Evolutionary conservation across 2,797 vertebrate species (phyloP).

Genomic region (Numenius phaeopus): DNA sequence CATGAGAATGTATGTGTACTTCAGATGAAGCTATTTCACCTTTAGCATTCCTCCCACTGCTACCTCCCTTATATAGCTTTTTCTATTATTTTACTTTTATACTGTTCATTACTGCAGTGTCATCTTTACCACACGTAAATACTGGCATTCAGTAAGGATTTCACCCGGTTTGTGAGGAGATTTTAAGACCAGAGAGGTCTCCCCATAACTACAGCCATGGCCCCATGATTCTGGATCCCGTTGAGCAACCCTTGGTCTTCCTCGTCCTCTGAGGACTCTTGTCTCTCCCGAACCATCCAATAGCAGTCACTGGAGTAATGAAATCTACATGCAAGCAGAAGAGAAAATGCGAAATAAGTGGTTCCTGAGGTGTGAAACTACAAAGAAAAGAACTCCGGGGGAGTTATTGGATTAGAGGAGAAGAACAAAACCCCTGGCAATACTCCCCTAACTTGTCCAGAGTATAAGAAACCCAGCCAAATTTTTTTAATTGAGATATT

Average conservation of each 20-base stretch:
- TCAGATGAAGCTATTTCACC: conserved; percentile 23
- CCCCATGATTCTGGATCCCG: not conserved
- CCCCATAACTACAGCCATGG: not conserved
- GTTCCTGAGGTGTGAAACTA: not conserved
- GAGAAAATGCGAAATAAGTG: not conserved
- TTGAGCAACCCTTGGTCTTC: not conserved
- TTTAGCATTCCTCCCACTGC: not conserved
- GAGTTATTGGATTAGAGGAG: not conserved
- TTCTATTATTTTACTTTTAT: conserved; percentile 28
- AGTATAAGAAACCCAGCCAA: not conserved
- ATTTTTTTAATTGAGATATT: not conserved
- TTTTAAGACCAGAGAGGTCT: not conserved
- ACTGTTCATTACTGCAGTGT: not conserved
- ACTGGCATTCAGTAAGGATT: not conserved
- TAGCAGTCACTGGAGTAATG: not conserved
- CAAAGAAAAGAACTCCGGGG: not conserved
- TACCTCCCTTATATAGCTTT: not conserved
- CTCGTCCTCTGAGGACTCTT: not conserved
- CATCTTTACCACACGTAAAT: not conserved
- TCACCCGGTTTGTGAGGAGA: not conserved
- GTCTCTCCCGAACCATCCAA: not conserved
- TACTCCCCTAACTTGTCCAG: not conserved
- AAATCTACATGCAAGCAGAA: not conserved
- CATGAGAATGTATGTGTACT: not conserved
- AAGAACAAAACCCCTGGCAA: not conserved